These are phyloP conservation scores for Neogobius melanostomus DNA, from an alignment of 2,113 vertebrate species.

Conservation along the genomic window DNA sequence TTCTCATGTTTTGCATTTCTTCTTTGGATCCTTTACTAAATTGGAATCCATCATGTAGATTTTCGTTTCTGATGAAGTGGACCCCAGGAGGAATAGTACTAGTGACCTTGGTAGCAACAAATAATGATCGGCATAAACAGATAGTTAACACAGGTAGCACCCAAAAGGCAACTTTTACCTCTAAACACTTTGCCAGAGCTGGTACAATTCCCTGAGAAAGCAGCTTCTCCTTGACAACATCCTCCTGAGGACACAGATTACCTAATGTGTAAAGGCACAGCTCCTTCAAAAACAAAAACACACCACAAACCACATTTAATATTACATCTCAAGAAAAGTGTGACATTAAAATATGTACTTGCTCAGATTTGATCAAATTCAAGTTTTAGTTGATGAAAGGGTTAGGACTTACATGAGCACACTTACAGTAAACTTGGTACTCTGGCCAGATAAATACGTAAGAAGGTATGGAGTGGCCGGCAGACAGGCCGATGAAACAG, in stretches of 20 bases:
- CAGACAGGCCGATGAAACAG: slow-evolving; percentile 82
- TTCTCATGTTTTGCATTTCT: too few relatives aligned
- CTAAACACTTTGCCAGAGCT: slow-evolving; percentile 83
- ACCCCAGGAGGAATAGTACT: too few relatives aligned
- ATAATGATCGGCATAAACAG: not conserved
- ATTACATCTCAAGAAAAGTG: not conserved
- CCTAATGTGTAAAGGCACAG: slow-evolving; percentile 93
- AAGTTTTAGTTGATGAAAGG: not conserved
- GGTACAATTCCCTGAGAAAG: slow-evolving; percentile 90
- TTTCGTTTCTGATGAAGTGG: too few relatives aligned
- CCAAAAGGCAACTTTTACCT: slow-evolving; percentile 71
- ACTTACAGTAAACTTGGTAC: slow-evolving; percentile 87
- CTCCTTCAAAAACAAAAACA: slow-evolving; percentile 71
- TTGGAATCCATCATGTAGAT: too few relatives aligned
- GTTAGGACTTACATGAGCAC: slow-evolving; percentile 23
- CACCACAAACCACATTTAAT: not conserved
- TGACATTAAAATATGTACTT: too few relatives aligned
- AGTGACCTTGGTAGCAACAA: too few relatives aligned
- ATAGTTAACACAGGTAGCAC: not conserved
- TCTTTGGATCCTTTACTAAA: too few relatives aligned
- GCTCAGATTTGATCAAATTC: too few relatives aligned
- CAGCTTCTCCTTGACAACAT: slow-evolving; percentile 84
- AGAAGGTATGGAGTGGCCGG: slow-evolving; percentile 92
- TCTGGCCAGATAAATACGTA: slow-evolving; percentile 90
- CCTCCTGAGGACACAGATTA: slow-evolving; percentile 87